Conservation (phyloP, 2,888 invertebrate species). For the Lacanobia oleracea region DNA sequence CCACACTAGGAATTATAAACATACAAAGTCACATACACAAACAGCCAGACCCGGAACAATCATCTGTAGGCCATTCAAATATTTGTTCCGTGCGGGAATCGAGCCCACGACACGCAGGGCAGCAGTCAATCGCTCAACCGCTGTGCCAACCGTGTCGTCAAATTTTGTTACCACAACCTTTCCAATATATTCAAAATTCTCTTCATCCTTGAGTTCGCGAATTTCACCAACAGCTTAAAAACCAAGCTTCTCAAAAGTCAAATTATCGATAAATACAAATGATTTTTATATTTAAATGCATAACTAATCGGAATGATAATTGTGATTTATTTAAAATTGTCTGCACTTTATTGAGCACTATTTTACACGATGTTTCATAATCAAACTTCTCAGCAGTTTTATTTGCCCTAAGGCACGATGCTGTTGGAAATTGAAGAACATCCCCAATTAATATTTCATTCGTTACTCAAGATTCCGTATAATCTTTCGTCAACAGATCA, state of each 20-base stretch:
- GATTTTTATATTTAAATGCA: constrained; percentile 70
- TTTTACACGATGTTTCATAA: constrained; percentile 46
- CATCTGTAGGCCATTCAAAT: too few relatives aligned
- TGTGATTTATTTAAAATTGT: constrained; percentile 50
- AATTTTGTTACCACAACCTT: neutral
- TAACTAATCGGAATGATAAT: constrained; percentile 74
- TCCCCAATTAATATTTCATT: constrained; percentile 30
- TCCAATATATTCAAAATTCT: neutral
- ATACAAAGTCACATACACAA: too few relatives aligned
- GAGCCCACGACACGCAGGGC: too few relatives aligned
- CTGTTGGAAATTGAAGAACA: constrained; percentile 56
- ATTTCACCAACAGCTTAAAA: constrained; percentile 59
- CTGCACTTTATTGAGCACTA: constrained; percentile 47
- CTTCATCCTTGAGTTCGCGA: constrained; percentile 46
- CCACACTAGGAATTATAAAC: too few relatives aligned
- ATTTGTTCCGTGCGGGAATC: too few relatives aligned
- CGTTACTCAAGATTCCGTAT: constrained; percentile 71
- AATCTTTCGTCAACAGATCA: constrained; percentile 76
- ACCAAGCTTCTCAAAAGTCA: constrained; percentile 35
- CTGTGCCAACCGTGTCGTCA: too few relatives aligned
- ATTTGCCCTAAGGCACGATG: constrained; percentile 32
- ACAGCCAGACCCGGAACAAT: too few relatives aligned
- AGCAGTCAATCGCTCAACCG: too few relatives aligned
- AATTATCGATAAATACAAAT: constrained; percentile 50
- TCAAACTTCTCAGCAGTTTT: constrained; percentile 54